phyloP scores from a whole-genome alignment of 2,888 invertebrate genomes.

The Gibbula magus region DNA sequence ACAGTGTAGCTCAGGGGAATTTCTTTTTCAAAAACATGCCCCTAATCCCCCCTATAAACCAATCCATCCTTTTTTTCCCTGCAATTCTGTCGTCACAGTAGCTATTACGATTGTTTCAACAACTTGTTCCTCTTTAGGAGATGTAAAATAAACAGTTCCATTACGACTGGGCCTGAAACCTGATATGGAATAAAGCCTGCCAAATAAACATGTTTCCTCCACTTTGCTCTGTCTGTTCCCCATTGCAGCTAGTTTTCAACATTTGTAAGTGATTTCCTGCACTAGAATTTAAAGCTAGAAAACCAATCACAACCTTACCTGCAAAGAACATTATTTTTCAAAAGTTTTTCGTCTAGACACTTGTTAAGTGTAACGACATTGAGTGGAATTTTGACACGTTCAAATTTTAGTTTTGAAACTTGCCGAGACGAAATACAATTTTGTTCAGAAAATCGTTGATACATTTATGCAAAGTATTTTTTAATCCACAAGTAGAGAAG shows the following conservation, averaged over 20 bases:
- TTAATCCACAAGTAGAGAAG: too few relatives aligned
- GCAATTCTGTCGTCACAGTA: neutral
- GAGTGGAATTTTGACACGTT: too few relatives aligned
- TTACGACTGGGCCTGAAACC: neutral
- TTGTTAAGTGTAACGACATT: too few relatives aligned
- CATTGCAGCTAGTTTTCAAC: neutral
- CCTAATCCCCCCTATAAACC: too few relatives aligned
- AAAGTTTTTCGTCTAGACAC: too few relatives aligned
- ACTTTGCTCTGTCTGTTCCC: neutral
- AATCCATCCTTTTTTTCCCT: neutral
- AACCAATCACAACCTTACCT: neutral
- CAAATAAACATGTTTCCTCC: constrained; percentile 1
- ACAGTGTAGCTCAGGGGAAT: too few relatives aligned
- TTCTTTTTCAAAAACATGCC: too few relatives aligned
- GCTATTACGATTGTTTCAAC: neutral
- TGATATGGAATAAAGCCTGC: neutral
- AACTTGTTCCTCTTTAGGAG: neutral
- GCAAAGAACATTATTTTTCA: too few relatives aligned
- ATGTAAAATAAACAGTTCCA: constrained; percentile 8
- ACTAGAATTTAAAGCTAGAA: neutral
- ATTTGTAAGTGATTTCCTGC: constrained; percentile 4
- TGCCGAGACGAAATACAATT: too few relatives aligned
- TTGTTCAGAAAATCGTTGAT: too few relatives aligned
- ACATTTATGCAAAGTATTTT: too few relatives aligned
- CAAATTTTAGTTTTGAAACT: too few relatives aligned